These are phyloP conservation scores for Lasioglossum pauxillum DNA, from an alignment of 2,888 invertebrate genomes.

Conservation along the genomic window DNA sequence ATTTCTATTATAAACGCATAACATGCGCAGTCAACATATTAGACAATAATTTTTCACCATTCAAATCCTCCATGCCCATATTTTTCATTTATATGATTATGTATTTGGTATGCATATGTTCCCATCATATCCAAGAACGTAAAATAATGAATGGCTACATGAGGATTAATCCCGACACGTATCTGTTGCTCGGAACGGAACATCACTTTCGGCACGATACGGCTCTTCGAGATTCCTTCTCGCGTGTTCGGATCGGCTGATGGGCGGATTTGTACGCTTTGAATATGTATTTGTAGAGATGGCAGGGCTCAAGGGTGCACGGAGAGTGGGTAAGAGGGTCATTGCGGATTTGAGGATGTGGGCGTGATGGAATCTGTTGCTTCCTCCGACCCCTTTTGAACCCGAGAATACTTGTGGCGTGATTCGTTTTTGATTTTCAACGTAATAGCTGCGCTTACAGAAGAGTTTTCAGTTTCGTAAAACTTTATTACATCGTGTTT, in stretches of 20 bases:
- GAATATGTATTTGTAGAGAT: background rate
- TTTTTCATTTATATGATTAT: background rate
- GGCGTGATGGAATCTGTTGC: slow-evolving; percentile 39
- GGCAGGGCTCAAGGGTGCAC: background rate
- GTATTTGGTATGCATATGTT: background rate
- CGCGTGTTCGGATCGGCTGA: background rate
- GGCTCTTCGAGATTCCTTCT: background rate
- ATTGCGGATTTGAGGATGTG: slow-evolving; percentile 12
- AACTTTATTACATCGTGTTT: background rate
- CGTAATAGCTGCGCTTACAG: background rate
- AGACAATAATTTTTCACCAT: background rate
- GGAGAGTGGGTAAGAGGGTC: background rate
- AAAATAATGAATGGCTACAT: background rate
- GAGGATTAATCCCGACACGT: background rate
- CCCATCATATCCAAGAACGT: background rate
- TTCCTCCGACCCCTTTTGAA: slow-evolving; percentile 10
- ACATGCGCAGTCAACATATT: no score
- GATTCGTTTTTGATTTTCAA: slow-evolving; percentile 4
- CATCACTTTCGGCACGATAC: background rate
- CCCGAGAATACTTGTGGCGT: background rate
- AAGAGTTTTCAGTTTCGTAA: background rate
- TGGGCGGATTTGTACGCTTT: slow-evolving; percentile 10
- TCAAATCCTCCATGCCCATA: background rate
- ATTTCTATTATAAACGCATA: background rate
- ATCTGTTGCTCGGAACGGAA: background rate